Evolutionary conservation across 2,113 vertebrate species (phyloP), one percentile per base, ranked within the genome.

Genomic region (Xenopus tropicalis): DNA sequence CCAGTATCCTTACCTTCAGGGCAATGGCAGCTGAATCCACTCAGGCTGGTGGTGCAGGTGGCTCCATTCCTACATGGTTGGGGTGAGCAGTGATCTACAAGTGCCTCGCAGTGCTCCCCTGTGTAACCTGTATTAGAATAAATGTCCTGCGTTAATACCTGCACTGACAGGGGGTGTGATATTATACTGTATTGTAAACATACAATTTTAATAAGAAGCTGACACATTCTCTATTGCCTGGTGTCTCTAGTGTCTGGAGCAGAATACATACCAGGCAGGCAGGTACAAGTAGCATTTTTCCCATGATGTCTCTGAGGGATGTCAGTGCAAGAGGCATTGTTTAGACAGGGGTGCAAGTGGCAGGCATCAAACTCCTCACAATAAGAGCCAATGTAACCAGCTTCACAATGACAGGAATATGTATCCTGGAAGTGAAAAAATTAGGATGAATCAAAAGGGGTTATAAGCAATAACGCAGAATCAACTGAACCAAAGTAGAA

Each of bases 361-460:
- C 97, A 99, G 52, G 95, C 97, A 1, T 98, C 91, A 19, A 93
- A 97, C 80, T 99, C 97, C 82, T 98, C 95, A 69, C 97, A 99
- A 83, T 92, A 89, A 52, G 92, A 85, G 0, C 97, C 97, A 5
- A 83, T 85, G 56, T 95, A 97, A 6, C 87, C 83, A 14, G 92
- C 88, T 25, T 95, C 92, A 0, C 97, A 99, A 74, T 88, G 85
- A 11, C 97, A 99, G 83, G 92, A 97, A 85, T 96, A 99, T 0
- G 91, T 94, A 79, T 88, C 89, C 96, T 99, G 13, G 24, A 80
- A 87, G 66, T n/a, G 79, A 11, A 69, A 25, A 66, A 3, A 25
- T 16, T 1, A 7, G 10, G 29, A 37, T 37, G 29, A n/a, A 14
- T 62, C 3, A 61, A 20, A 20, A 1, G 21, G 20, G 23, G 48